Conservation (phyloP, 1,140 invertebrate species). For the Physella acuta region DNA sequence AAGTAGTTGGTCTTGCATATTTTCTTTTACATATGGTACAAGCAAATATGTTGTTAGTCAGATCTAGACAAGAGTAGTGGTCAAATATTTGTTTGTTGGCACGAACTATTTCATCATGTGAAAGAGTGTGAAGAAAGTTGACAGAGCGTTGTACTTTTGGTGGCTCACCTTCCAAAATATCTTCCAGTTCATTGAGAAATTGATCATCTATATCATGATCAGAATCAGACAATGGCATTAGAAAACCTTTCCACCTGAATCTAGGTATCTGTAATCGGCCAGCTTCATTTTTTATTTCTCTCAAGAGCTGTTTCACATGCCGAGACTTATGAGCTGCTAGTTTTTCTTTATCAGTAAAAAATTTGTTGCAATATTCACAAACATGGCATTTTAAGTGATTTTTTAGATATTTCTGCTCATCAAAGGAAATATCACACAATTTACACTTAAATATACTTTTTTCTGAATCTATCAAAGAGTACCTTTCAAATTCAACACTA, state of each 20-base stretch:
- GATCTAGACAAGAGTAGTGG: constrained; percentile 16
- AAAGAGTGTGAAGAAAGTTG: constrained; percentile 17
- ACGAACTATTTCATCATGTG: constrained; percentile 23
- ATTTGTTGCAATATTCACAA: constrained; percentile 24
- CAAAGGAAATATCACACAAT: constrained; percentile 1
- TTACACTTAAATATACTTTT: constrained; percentile 9
- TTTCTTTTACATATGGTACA: constrained; percentile 25
- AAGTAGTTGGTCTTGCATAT: constrained; percentile 22
- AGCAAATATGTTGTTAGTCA: constrained; percentile 23
- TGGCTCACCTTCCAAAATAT: constrained; percentile 16
- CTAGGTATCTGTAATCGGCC: background rate
- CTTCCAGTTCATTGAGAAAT: constrained; percentile 26
- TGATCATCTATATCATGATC: constrained; percentile 13
- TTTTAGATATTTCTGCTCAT: constrained; percentile 8
- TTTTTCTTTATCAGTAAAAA: constrained; percentile 15
- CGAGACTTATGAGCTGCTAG: constrained; percentile 1
- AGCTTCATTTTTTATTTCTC: constrained; percentile 13
- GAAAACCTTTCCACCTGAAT: background rate
- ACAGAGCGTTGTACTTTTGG: constrained; percentile 1
- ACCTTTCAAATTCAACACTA: constrained; percentile 6
- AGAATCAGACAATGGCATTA: constrained; percentile 6
- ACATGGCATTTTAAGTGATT: constrained; percentile 19
- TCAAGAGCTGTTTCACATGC: constrained; percentile 3
- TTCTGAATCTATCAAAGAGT: constrained; percentile 7
- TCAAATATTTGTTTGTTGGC: constrained; percentile 26